Evolutionary conservation across 1,140 invertebrate species (phyloP).

Genomic region (Cydia amplana): DNA sequence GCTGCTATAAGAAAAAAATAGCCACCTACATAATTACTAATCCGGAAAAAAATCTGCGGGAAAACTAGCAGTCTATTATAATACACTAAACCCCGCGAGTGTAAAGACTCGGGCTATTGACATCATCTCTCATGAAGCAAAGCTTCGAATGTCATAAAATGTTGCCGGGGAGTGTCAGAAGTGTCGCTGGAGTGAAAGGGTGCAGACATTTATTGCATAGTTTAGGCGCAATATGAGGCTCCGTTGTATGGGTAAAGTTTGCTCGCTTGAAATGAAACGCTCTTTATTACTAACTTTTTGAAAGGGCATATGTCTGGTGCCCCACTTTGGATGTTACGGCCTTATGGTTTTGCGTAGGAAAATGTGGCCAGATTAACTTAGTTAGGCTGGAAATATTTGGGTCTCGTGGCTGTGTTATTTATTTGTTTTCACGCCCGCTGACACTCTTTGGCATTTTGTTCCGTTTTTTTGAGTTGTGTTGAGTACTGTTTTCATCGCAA

Average conservation of each 20-base stretch:
- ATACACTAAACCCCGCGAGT: neutral
- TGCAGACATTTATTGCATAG: conserved; percentile 31
- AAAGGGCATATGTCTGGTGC: neutral
- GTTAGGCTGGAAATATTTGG: neutral
- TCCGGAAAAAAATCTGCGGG: too few species aligned
- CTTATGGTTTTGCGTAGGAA: neutral
- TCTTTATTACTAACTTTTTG: conserved; percentile 15
- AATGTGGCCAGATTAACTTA: conserved; percentile 1
- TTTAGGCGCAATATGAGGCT: conserved; percentile 30
- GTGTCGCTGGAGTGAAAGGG: conserved; percentile 16
- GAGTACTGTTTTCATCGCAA: neutral
- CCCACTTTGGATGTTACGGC: neutral
- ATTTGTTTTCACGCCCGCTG: neutral
- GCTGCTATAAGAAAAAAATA: neutral
- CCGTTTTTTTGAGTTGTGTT: neutral
- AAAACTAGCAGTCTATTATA: neutral
- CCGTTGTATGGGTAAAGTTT: conserved; percentile 25
- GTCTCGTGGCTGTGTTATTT: conserved; percentile 11
- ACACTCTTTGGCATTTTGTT: neutral
- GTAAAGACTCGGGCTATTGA: conserved; percentile 6
- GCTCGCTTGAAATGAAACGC: conserved; percentile 27
- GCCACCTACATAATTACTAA: too few species aligned
- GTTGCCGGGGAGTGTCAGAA: conserved; percentile 16
- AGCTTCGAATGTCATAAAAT: conserved; percentile 25
- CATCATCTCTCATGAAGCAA: conserved; percentile 23